Evolutionary conservation across 2,888 invertebrate genomes (phyloP).

Genomic region (Eumacrocentrus americanus): DNA sequence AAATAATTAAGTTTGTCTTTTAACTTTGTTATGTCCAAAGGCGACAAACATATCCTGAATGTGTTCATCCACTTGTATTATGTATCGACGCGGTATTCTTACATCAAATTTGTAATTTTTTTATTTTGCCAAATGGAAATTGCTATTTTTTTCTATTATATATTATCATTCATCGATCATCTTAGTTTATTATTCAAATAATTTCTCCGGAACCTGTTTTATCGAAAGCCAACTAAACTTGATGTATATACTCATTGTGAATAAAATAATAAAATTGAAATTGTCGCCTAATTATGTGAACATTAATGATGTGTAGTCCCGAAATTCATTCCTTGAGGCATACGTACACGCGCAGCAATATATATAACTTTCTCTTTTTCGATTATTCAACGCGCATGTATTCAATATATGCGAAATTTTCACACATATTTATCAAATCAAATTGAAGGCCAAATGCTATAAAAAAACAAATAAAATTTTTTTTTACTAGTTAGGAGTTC

Average conservation of each 20-base stretch:
- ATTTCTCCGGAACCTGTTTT: too few relatives aligned
- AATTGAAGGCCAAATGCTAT: background rate
- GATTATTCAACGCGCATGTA: background rate
- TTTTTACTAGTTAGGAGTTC: too few relatives aligned
- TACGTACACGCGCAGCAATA: background rate
- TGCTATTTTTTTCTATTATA: too few relatives aligned
- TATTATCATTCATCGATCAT: too few relatives aligned
- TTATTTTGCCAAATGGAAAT: background rate
- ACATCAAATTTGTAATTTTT: too few relatives aligned
- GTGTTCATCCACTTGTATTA: background rate
- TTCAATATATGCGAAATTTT: background rate
- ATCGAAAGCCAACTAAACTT: too few relatives aligned
- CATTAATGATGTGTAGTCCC: background rate
- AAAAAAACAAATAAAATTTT: too few relatives aligned
- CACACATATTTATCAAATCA: background rate
- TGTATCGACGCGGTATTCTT: too few relatives aligned
- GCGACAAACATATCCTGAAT: background rate
- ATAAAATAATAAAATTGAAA: background rate
- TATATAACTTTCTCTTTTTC: conserved; percentile 11
- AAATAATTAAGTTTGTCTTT: background rate
- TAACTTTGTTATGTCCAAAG: background rate
- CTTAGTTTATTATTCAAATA: background rate
- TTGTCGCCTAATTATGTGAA: background rate
- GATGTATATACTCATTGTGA: too few relatives aligned
- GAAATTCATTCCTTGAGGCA: background rate